Evolutionary conservation across 1,140 invertebrate species (phyloP), one percentile per base, ranked within the genome.

Genomic region (Ladona fulva): DNA sequence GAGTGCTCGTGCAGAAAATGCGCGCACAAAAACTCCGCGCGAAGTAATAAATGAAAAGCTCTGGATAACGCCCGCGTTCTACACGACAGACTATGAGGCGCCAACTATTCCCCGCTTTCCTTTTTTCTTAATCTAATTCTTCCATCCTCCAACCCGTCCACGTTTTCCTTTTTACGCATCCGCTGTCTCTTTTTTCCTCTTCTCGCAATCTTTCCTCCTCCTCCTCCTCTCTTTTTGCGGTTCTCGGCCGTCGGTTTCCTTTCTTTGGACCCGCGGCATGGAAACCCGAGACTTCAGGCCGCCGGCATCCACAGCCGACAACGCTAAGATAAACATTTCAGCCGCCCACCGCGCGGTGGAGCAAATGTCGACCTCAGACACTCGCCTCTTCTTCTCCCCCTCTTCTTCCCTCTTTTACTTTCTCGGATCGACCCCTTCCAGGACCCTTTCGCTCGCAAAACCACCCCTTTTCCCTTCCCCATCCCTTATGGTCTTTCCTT

Each of bases 231-330:
- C 16, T 76, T 42, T 29, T 42, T 76, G 25, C 25, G 75, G 75
- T 76, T 22, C 75, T 29, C 75, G n/a, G n/a, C 73, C 74, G 25
- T 79, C 74, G 22, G 29, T 77, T 66, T 73, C 77, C 44, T 75
- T 78, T 52, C 59, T 29, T 76, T 74, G 52, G n/a, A 66, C 42
- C 16, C 66, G n/a, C 25, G 66, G 74, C 29, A 37, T 42, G 16
- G 52, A 37, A 24, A 76, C 75, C 76, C 59, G 73, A 29, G 74
- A 74, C 66, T 76, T 25, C 66, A 52, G 42, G 78, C 76, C 14
- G 22, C 52, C 66, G 37, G n/a, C 66, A 42, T 16, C 25, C 44
- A 25, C 77, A 78, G 59, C 25, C 74, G 52, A 44, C 75, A 76
- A 24, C 24, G 66, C 66, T 74, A 42, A 19, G 29, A 52, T 29